Evolutionary conservation across 92 coral and sea anemone genomes (phyloP).

Genomic region (Phenganax stokvisi): DNA sequence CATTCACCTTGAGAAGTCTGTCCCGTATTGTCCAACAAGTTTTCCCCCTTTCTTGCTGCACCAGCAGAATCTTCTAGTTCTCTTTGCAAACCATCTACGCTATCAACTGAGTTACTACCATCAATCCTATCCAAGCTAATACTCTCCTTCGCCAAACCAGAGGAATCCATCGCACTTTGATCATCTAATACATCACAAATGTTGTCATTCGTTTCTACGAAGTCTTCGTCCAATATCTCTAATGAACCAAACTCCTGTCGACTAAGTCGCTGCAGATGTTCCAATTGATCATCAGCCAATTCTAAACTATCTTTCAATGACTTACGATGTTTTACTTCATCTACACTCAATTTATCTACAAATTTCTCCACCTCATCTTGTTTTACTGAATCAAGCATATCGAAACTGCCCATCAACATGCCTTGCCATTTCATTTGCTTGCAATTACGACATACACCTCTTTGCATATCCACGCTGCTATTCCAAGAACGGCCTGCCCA

Average conservation of each 20-base stretch:
- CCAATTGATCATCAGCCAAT: slow-evolving; percentile 15
- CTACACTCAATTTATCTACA: background rate
- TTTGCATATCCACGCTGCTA: slow-evolving; percentile 14
- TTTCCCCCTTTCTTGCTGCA: background rate
- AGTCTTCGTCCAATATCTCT: slow-evolving; percentile 21
- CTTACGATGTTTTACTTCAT: slow-evolving; percentile 17
- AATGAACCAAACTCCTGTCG: background rate
- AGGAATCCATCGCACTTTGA: too few species aligned
- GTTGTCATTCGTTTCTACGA: too few species aligned
- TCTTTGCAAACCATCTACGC: background rate
- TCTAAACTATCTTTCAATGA: slow-evolving; percentile 35
- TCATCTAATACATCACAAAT: too few species aligned
- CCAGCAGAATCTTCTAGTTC: too few species aligned
- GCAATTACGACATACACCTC: slow-evolving; percentile 27
- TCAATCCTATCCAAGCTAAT: background rate
- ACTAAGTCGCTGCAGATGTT: slow-evolving; percentile 11
- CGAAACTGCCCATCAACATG: slow-evolving; percentile 26
- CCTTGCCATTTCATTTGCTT: slow-evolving; percentile 28
- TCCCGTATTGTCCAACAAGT: background rate
- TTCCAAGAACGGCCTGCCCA: slow-evolving; percentile 26
- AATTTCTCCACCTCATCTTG: slow-evolving; percentile 25
- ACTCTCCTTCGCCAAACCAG: too few species aligned
- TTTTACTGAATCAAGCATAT: slow-evolving; percentile 20
- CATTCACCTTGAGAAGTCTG: background rate
- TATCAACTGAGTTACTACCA: background rate